These are phyloP conservation scores for Anaspis maculata DNA, from an alignment of 2,888 invertebrate genomes.

Conservation along the genomic window DNA sequence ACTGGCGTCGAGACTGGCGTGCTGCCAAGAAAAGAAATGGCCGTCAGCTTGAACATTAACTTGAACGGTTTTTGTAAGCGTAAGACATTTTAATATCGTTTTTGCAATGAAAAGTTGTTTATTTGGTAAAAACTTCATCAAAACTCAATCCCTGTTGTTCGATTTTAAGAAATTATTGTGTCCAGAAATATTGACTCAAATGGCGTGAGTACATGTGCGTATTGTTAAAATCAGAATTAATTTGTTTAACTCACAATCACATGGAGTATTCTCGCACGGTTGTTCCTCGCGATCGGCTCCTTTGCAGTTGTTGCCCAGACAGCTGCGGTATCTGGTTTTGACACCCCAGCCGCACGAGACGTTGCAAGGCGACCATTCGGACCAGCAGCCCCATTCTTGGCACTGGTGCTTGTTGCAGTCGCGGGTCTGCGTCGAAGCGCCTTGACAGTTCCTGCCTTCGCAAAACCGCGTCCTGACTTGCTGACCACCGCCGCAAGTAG, in stretches of 20 bases:
- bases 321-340: slow-evolving; percentile 59
- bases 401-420: slow-evolving; percentile 71
- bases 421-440: slow-evolving; percentile 53
- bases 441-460: slow-evolving; percentile 45
- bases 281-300: slow-evolving; percentile 54
- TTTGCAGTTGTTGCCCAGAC: slow-evolving; percentile 45
- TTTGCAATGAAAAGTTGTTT: no score
- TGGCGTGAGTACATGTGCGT: no score
- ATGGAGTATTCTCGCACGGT: slow-evolving; percentile 60
- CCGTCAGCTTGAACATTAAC: no score
- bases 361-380: slow-evolving; percentile 74
- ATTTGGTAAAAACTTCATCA: neutral
- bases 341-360: slow-evolving; percentile 66
- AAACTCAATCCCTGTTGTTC: neutral
- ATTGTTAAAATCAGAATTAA: no score
- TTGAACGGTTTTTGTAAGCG: neutral
- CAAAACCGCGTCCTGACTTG: slow-evolving; percentile 57
- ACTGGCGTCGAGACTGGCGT: no score
- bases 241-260: slow-evolving; percentile 50
- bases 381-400: slow-evolving; percentile 78
- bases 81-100: no score
- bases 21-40: no score
- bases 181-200: no score
- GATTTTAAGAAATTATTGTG: no score
- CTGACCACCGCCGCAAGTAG: slow-evolving; percentile 59